phyloP scores from a whole-genome alignment of 2,888 invertebrate species.

The Sesamia inferens region DNA sequence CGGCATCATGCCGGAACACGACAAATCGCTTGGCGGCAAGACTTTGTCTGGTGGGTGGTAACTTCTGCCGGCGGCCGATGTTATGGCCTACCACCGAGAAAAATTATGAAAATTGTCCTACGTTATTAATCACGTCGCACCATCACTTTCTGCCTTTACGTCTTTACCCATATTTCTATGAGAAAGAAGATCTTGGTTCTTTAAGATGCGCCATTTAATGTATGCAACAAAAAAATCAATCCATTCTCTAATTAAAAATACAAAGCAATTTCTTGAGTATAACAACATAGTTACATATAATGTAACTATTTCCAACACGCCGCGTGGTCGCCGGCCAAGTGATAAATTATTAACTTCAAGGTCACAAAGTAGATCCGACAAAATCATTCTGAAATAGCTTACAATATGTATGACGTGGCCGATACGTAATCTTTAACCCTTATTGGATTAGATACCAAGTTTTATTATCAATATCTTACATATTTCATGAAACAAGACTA shows the following conservation, averaged over 20 bases:
- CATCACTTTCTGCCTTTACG: neutral
- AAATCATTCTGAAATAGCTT: constrained; percentile 53
- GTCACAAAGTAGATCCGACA: constrained; percentile 55
- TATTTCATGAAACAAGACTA: neutral
- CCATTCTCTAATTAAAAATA: neutral
- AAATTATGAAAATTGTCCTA: neutral
- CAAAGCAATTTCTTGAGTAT: constrained; percentile 20
- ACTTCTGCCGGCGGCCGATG: no score
- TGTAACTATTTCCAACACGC: constrained; percentile 44
- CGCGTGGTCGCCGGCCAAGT: constrained; percentile 30
- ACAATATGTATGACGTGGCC: constrained; percentile 37
- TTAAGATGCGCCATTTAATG: neutral
- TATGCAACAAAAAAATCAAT: constrained; percentile 2
- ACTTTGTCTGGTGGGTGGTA: no score
- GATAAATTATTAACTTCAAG: constrained; percentile 65
- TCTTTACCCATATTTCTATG: neutral
- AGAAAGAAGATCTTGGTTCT: neutral
- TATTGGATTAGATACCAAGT: constrained; percentile 14
- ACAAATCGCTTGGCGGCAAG: no score
- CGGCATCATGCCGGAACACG: no score
- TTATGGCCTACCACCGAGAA: no score
- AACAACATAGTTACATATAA: constrained; percentile 7
- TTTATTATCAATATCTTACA: constrained; percentile 13
- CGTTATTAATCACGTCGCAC: neutral
- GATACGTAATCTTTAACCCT: constrained; percentile 45